A percentile compares a stretch with the other conserved stretches of the same genome.
Evolutionary conservation across 2,888 invertebrate species (phyloP).

Genomic region (Lithophane semibrunnea): DNA sequence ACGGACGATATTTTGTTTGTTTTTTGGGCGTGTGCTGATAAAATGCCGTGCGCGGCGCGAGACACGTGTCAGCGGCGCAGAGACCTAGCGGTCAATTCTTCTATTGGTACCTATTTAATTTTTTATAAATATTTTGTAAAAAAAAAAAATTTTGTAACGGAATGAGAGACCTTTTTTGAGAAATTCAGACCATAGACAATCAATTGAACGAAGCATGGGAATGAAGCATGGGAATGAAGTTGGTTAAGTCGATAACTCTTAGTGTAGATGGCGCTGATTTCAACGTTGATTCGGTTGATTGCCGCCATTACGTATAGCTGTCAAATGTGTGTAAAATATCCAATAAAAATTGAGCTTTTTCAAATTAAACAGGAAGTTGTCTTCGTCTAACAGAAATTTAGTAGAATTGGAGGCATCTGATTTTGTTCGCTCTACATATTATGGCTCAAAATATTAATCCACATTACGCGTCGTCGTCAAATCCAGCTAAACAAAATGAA

Average conservation of each 20-base stretch:
- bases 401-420: constrained; percentile 76
- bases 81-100: too few species aligned
- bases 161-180: not conserved
- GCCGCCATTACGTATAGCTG: constrained; percentile 86
- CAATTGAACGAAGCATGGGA: not conserved
- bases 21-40: too few species aligned
- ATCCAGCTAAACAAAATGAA: constrained; percentile 94
- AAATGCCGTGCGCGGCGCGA: too few species aligned
- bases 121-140: not conserved
- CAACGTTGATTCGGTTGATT: constrained; percentile 63
- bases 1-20: too few species aligned
- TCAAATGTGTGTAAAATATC: constrained; percentile 82
- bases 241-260: not conserved
- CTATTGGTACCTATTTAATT: too few species aligned
- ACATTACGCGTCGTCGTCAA: constrained; percentile 93
- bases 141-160: not conserved
- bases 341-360: constrained; percentile 89
- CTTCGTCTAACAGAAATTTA: constrained; percentile 85
- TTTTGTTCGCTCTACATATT: constrained; percentile 74
- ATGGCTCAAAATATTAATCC: constrained; percentile 98
- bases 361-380: constrained; percentile 87
- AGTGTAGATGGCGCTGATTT: constrained; percentile 69
- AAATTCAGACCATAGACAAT: constrained; percentile 45
- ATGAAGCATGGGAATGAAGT: constrained; percentile 15
- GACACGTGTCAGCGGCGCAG: too few species aligned